Conservation (phyloP, 2,888 invertebrate genomes). For the Bellardia pandia region DNA sequence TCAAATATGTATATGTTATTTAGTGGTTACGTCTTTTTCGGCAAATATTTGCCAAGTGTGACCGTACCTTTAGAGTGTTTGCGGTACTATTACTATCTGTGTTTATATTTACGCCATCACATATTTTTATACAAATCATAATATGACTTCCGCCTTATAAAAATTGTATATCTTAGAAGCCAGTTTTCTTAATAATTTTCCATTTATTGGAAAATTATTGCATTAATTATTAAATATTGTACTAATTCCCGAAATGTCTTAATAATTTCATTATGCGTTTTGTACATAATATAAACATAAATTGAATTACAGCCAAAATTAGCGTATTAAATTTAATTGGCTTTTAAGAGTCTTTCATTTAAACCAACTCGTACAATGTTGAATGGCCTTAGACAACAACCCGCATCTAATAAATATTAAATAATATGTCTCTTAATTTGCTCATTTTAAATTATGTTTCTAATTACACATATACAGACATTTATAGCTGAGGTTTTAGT, state of each 20-base stretch:
- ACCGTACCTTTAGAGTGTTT: too few relatives aligned
- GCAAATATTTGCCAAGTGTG: too few relatives aligned
- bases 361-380: not conserved
- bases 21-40: too few relatives aligned
- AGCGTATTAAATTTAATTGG: constrained; percentile 70
- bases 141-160: not conserved
- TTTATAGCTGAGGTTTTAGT: not conserved
- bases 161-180: not conserved
- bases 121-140: too few relatives aligned
- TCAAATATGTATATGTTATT: too few relatives aligned
- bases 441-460: constrained; percentile 41
- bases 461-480: not conserved
- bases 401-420: constrained; percentile 17
- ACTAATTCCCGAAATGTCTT: constrained; percentile 62
- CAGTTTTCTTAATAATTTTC: not conserved
- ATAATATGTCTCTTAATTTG: constrained; percentile 9
- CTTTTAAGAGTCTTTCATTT: constrained; percentile 41
- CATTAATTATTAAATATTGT: constrained; percentile 10
- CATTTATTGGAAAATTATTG: not conserved
- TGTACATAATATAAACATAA: not conserved
- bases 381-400: not conserved
- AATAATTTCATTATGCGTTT: constrained; percentile 49
- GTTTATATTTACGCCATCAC: too few relatives aligned
- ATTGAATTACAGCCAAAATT: constrained; percentile 66
- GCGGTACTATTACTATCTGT: too few relatives aligned